phyloP scores from a whole-genome alignment of 2,797 vertebrate species.

The Labroides dimidiatus region DNA sequence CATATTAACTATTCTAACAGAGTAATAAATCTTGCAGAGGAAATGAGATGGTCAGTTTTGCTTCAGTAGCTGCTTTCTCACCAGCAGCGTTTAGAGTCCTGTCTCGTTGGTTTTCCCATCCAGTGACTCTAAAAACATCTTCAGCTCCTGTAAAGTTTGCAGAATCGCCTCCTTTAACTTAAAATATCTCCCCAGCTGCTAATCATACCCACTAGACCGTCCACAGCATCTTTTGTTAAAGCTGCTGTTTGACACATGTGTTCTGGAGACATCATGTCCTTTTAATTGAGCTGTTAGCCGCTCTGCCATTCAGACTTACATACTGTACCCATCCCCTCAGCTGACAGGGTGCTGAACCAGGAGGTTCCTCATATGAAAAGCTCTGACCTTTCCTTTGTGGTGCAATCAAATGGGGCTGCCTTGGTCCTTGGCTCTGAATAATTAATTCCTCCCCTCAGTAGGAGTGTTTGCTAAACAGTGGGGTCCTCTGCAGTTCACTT shows the following conservation, averaged over 20 bases:
- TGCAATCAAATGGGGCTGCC: slow-evolving; percentile 82
- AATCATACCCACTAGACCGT: slow-evolving; percentile 17
- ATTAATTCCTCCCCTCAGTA: slow-evolving; percentile 88
- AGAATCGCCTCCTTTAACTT: slow-evolving; percentile 13
- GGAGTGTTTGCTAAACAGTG: slow-evolving; percentile 89
- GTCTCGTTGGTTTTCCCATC: neutral
- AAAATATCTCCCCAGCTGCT: slow-evolving; percentile 18
- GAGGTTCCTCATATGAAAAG: slow-evolving; percentile 77
- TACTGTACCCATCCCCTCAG: slow-evolving; percentile 57
- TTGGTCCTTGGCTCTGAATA: slow-evolving; percentile 87
- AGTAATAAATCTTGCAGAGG: slow-evolving; percentile 38
- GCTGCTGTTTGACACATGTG: slow-evolving; percentile 48
- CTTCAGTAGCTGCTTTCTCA: slow-evolving; percentile 14
- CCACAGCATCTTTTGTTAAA: slow-evolving; percentile 19
- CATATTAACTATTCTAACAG: slow-evolving; percentile 55
- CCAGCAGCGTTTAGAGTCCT: slow-evolving; percentile 2
- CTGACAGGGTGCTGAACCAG: slow-evolving; percentile 69
- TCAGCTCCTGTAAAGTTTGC: slow-evolving; percentile 4
- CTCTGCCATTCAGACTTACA: slow-evolving; percentile 44
- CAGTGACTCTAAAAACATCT: slow-evolving; percentile 28
- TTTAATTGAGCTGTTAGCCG: slow-evolving; percentile 75
- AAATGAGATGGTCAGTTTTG: slow-evolving; percentile 50
- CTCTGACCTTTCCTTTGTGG: slow-evolving; percentile 84
- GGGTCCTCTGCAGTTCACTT: slow-evolving; percentile 89
- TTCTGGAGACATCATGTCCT: slow-evolving; percentile 41